Evolutionary conservation across 2,797 vertebrate genomes (phyloP).

Genomic region (Sebastes miniatus): DNA sequence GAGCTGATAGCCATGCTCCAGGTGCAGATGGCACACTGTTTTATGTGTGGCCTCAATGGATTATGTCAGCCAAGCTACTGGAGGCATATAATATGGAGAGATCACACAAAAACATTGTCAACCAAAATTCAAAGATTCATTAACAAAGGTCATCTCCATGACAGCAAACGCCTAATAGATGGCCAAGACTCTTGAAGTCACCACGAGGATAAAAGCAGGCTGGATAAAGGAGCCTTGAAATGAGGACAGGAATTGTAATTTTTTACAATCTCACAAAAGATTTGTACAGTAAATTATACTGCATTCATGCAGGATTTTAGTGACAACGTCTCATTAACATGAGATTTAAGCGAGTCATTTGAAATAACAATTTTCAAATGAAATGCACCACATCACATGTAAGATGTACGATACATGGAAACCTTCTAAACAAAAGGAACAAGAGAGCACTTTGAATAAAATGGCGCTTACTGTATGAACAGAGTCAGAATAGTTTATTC

Average conservation of each 20-base stretch:
- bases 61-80: slow-evolving; percentile 81
- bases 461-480: background rate
- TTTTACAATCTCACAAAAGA: slow-evolving; percentile 17
- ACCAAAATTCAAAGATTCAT: slow-evolving; percentile 81
- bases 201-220: slow-evolving; percentile 45
- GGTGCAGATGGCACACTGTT: slow-evolving; percentile 84
- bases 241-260: slow-evolving; percentile 10
- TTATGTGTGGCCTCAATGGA: slow-evolving; percentile 84
- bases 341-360: background rate
- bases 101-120: slow-evolving; percentile 78
- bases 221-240: slow-evolving; percentile 39
- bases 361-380: background rate
- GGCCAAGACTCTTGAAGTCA: slow-evolving; percentile 60
- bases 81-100: slow-evolving; percentile 76
- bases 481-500: slow-evolving; percentile 25
- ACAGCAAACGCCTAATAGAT: slow-evolving; percentile 71
- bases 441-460: background rate
- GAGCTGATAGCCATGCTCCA: slow-evolving; percentile 82
- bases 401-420: background rate
- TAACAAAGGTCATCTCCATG: slow-evolving; percentile 81
- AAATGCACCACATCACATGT: background rate
- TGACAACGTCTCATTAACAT: background rate
- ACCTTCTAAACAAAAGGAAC: background rate
- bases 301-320: slow-evolving; percentile 1
- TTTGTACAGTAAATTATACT: slow-evolving; percentile 18